These are phyloP conservation scores for Piprites chloris DNA, from an alignment of 2,113 vertebrate species.

Conservation along the genomic window DNA sequence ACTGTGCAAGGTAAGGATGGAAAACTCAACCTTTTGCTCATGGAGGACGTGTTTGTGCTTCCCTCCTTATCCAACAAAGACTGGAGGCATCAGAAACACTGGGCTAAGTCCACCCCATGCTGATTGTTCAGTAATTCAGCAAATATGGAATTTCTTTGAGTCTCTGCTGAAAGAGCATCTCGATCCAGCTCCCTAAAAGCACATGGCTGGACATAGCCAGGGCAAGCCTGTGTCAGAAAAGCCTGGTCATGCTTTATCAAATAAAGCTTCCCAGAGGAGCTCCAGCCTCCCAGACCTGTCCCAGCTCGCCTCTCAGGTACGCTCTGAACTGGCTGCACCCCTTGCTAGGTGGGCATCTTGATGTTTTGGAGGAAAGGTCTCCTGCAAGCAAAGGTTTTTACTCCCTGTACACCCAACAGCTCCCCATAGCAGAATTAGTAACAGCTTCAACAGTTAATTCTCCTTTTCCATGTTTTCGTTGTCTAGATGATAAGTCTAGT, in stretches of 20 bases:
- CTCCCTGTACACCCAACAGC: neutral
- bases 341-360: neutral
- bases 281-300: neutral
- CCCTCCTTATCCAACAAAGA: neutral
- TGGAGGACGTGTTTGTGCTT: neutral
- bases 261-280: neutral
- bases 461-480: neutral
- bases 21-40: neutral
- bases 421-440: neutral
- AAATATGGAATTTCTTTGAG: neutral
- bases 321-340: neutral
- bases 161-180: neutral
- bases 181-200: neutral
- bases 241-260: neutral
- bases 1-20: neutral
- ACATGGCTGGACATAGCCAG: neutral
- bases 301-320: neutral
- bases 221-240: neutral
- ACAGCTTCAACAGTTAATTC: neutral
- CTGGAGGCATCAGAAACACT: neutral
- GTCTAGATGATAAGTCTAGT: neutral
- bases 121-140: neutral
- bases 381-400: neutral
- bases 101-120: no score
- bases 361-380: neutral